Percentiles rank a stretch among this genome's conserved stretches.
phyloP scores from a whole-genome alignment of 2,113 vertebrate genomes.

The Labeo catla region DNA sequence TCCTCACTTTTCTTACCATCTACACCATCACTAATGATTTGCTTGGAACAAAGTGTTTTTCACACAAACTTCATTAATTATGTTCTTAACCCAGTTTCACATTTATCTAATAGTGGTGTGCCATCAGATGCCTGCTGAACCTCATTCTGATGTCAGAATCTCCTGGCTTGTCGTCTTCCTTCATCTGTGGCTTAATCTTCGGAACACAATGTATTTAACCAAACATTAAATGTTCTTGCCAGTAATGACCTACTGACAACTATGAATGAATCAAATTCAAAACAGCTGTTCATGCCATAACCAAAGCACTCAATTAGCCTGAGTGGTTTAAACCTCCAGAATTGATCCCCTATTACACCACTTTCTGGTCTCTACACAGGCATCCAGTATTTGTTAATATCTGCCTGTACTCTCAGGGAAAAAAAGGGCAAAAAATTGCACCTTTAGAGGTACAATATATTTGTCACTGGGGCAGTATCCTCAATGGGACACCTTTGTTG shows the following conservation, averaged over 20 bases:
- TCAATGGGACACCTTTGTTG: too few species aligned
- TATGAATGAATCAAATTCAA: not conserved
- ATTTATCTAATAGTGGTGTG: not conserved
- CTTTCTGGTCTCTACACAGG: not conserved
- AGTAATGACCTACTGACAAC: not conserved
- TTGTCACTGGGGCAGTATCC: too few species aligned
- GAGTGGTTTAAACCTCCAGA: not conserved
- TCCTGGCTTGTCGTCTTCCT: not conserved
- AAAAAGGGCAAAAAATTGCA: not conserved
- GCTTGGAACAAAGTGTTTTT: not conserved
- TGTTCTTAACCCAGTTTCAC: not conserved
- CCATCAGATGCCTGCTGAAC: not conserved
- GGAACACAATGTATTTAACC: not conserved
- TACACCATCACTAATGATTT: not conserved
- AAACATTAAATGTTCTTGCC: not conserved
- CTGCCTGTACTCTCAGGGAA: not conserved
- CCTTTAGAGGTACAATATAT: too few species aligned
- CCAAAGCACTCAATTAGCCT: not conserved
- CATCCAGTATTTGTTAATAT: not conserved
- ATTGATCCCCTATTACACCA: not conserved
- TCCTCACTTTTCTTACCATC: not conserved
- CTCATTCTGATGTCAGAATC: not conserved
- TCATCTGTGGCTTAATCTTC: not conserved
- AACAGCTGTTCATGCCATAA: conserved; percentile 2
- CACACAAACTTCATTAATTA: not conserved